Evolutionary conservation across 2,888 invertebrate genomes (phyloP).

Genomic region (Bembecia ichneumoniformis): DNA sequence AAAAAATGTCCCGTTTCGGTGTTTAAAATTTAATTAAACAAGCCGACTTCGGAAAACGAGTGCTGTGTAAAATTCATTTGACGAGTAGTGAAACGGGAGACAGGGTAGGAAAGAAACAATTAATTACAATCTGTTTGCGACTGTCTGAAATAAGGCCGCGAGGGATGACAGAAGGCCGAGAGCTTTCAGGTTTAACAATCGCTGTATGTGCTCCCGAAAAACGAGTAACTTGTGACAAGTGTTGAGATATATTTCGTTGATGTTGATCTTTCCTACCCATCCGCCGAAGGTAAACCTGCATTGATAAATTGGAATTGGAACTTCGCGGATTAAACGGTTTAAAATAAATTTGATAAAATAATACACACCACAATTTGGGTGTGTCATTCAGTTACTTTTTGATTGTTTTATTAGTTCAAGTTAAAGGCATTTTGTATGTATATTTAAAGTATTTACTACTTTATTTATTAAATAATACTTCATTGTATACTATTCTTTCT

Average conservation of each 20-base stretch:
- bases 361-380: too few relatives aligned
- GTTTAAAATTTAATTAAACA: constrained; percentile 1
- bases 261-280: constrained; percentile 25
- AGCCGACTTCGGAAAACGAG: not conserved
- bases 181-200: constrained; percentile 5
- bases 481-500: too few relatives aligned
- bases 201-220: not conserved
- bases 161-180: constrained; percentile 13
- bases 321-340: too few relatives aligned
- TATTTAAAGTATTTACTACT: too few relatives aligned
- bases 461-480: too few relatives aligned
- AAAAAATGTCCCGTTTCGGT: not conserved
- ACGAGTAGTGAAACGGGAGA: not conserved
- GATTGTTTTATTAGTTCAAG: too few relatives aligned
- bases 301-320: too few relatives aligned
- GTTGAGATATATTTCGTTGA: constrained; percentile 9
- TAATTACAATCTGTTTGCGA: constrained; percentile 26
- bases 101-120: constrained; percentile 10
- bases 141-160: constrained; percentile 25
- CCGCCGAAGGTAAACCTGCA: not conserved
- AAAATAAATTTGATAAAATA: too few relatives aligned
- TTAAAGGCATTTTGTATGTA: too few relatives aligned
- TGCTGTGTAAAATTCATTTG: not conserved
- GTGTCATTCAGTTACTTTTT: too few relatives aligned
- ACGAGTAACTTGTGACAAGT: not conserved